Evolutionary conservation across 1,140 invertebrate genomes (phyloP).

Genomic region (Lepidurus packardi): DNA sequence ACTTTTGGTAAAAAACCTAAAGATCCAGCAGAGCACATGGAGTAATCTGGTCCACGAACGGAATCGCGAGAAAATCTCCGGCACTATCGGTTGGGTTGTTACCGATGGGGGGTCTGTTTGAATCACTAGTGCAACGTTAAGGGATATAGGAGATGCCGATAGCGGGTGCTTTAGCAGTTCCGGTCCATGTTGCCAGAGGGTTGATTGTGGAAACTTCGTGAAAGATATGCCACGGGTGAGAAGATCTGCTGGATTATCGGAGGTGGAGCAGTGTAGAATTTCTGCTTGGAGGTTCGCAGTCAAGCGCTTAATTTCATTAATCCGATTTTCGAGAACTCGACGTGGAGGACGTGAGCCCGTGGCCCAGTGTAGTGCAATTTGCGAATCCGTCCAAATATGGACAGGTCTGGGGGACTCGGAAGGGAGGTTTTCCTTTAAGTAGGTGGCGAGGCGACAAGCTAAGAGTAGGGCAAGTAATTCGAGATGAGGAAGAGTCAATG

Average conservation of each 20-base stretch:
- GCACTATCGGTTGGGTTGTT: not conserved
- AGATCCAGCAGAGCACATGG: not conserved
- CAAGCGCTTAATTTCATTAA: too few species aligned
- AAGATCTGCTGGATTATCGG: too few species aligned
- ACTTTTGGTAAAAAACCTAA: not conserved
- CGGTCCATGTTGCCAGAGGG: too few species aligned
- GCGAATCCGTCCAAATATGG: slow-evolving; percentile 34
- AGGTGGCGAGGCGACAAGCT: slow-evolving; percentile 35
- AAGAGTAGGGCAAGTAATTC: too few species aligned
- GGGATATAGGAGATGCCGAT: too few species aligned
- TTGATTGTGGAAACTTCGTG: too few species aligned
- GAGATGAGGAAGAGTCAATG: slow-evolving; percentile 38
- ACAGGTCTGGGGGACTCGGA: not conserved
- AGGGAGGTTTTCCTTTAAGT: slow-evolving; percentile 23
- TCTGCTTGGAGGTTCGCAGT: too few species aligned
- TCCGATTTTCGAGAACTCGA: too few species aligned
- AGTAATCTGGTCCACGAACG: not conserved
- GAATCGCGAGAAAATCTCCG: not conserved
- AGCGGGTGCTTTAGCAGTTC: too few species aligned
- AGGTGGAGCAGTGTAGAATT: too few species aligned
- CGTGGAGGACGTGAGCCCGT: not conserved
- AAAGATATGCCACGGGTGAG: too few species aligned
- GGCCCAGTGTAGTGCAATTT: slow-evolving; percentile 34
- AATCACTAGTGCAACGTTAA: not conserved
- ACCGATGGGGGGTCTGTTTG: not conserved